phyloP scores from a whole-genome alignment of 2,113 vertebrate genomes.

The Bubo blakistoni region DNA sequence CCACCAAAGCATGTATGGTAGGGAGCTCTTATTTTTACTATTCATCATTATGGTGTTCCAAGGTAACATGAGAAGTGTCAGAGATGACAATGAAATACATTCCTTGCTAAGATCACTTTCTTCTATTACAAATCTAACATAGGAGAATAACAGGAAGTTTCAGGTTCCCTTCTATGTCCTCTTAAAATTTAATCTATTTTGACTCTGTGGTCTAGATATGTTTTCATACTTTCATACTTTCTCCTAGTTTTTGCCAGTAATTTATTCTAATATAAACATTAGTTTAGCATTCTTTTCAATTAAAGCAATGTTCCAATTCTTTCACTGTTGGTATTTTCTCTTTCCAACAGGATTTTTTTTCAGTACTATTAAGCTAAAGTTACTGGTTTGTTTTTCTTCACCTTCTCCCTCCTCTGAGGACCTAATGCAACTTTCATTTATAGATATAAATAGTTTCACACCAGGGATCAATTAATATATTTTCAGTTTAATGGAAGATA shows the following conservation, averaged over 20 bases:
- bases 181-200: neutral
- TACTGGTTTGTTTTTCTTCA: neutral
- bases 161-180: neutral
- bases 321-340: neutral
- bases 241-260: neutral
- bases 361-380: neutral
- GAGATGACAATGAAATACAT: neutral
- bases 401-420: neutral
- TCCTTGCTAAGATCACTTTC: neutral
- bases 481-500: neutral
- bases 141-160: constrained; percentile 12
- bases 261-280: constrained; percentile 33
- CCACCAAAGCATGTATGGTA: neutral
- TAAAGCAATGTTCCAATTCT: neutral
- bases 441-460: neutral
- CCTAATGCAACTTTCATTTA: neutral
- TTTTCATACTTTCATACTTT: neutral
- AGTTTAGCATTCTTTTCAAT: constrained; percentile 25
- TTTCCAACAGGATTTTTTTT: neutral
- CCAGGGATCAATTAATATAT: neutral
- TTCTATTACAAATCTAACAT: neutral
- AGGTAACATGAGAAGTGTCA: neutral
- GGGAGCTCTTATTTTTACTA: neutral
- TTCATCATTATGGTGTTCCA: neutral
- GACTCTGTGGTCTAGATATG: neutral